phyloP scores from a whole-genome alignment of 2,888 invertebrate species.

The Phragmatobia fuliginosa region DNA sequence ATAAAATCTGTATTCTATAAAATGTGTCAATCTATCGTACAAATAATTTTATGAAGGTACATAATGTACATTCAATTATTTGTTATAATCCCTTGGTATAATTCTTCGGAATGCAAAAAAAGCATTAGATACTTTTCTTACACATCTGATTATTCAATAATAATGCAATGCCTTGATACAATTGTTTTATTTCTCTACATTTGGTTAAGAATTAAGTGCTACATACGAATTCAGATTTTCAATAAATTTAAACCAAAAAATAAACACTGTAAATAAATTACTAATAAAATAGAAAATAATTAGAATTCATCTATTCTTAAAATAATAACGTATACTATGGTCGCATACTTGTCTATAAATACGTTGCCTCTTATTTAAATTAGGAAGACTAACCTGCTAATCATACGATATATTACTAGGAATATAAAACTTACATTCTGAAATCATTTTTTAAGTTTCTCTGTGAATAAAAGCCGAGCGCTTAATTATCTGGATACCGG shows the following conservation, averaged over 20 bases:
- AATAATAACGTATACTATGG: constrained; percentile 25
- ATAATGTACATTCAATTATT: too few relatives aligned
- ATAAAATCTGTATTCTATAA: neutral
- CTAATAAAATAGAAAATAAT: constrained; percentile 54
- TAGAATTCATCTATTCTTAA: constrained; percentile 27
- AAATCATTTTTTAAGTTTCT: neutral
- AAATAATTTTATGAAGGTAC: too few relatives aligned
- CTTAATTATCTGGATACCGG: neutral
- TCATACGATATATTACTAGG: constrained; percentile 35
- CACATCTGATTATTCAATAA: constrained; percentile 44
- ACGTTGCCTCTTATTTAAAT: constrained; percentile 51
- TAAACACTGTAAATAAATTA: constrained; percentile 51
- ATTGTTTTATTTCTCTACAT: constrained; percentile 37
- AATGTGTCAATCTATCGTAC: constrained; percentile 13
- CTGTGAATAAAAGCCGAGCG: neutral
- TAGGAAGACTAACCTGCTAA: constrained; percentile 47
- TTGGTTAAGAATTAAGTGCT: constrained; percentile 3
- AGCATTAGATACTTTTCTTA: constrained; percentile 24
- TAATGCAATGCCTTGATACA: constrained; percentile 37
- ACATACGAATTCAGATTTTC: too few relatives aligned
- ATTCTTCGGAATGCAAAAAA: constrained; percentile 31
- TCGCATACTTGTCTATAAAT: constrained; percentile 51
- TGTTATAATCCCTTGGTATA: neutral
- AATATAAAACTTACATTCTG: constrained; percentile 14
- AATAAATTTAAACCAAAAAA: constrained; percentile 37